Base-by-base conservation (phyloP, 2,113 vertebrate species). In the Hydropotes inermis region DNA sequence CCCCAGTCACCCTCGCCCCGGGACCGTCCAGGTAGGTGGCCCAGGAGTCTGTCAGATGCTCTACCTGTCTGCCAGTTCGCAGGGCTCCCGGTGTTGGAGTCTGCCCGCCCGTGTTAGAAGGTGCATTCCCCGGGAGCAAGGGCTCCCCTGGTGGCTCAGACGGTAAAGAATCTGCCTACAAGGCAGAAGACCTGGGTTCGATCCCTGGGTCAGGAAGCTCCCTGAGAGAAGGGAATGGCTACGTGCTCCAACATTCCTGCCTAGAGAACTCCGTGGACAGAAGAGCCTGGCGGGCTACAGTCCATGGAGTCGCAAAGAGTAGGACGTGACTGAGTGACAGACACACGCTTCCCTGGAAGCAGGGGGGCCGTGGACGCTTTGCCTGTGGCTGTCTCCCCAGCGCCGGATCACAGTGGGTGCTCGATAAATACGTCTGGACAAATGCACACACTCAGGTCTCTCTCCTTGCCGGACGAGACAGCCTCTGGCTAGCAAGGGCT, bases 401-500 rank as follows among this genome's bases (percentile, higher is more conserved):
- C 45, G 55, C 23, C 25, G 10, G 47, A 14, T 79, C 58, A 14
- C 0, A 21, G 58, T 2, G n/a, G 30, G 3, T 15, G 6, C 82
- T 47, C 43, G 7, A 55, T 16, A 83, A 95, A 25, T 23, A 47
- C 4, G 6, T 88, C 0, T 6, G 6, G 61, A 64, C 27, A 3
- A 33, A 12, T 4, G 55, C 36, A 78, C 1, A 15, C 11, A 50
- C 39, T 25, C 45, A 33, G 14, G 11, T 52, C 55, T 78, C 47
- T 45, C 64, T 1, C 36, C 27, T 14, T 2, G 43, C 27, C 14
- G 64, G 30, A 11, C 0, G 0, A 39, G 28, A 39, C 3, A 28
- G 61, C 36, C 21, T 28, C 39, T 8, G 11, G 55, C 61, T 33
- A 43, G 30, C 78, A 83, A 61, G 15, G 57, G 17, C 87, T 78